Evolutionary conservation across 2,888 invertebrate species (phyloP), one percentile per base, ranked within the genome.

Genomic region (Xylota sylvarum): DNA sequence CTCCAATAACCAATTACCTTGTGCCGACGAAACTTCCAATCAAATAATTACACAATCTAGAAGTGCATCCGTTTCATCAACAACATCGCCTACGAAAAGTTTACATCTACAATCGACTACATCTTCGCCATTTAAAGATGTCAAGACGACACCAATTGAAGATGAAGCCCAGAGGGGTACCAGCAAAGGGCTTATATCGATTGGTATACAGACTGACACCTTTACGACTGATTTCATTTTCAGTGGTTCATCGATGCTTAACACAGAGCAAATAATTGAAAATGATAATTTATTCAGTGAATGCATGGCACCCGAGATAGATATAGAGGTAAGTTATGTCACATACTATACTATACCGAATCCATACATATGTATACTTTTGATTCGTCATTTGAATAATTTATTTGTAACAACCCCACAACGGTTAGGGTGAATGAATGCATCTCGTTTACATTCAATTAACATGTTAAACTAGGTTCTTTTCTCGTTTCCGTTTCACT

Each of bases 221-320:
- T 93, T 64, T 90, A 93, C 82, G 89, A 91, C 80, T 90, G 92
- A 91, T 86, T 92, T 65, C 82, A 88, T 88, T 90, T 92, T 88
- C 91, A 92, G 72, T 40, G 88, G 86, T 5, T 84, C 88, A 86
- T 89, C 88, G 89, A 91, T 86, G 40, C 37, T 85, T 0, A 89
- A 90, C 55, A 78, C 90, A 4, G 89, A 91, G 48, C 92, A 90
- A 56, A 90, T 91, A 23, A 91, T 91, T 19, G 92, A 92, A 27
- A 90, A 90, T 43, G 92, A 92, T 87, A 92, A 93, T 88, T 92
- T 93, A 88, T 94, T 94, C 86, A 93, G 94, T 72, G 94, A 94
- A 88, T 94, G 93, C 88, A 91, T 94, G 74, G 91, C 93, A 17
- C 91, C 92, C 19, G 94, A 94, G 89, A 94, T 94, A 83, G 94